Percentiles rank a stretch among this genome's conserved stretches.
These are phyloP conservation scores for Ormyrus pomaceus DNA, from an alignment of 2,888 invertebrate species.

Conservation along the genomic window DNA sequence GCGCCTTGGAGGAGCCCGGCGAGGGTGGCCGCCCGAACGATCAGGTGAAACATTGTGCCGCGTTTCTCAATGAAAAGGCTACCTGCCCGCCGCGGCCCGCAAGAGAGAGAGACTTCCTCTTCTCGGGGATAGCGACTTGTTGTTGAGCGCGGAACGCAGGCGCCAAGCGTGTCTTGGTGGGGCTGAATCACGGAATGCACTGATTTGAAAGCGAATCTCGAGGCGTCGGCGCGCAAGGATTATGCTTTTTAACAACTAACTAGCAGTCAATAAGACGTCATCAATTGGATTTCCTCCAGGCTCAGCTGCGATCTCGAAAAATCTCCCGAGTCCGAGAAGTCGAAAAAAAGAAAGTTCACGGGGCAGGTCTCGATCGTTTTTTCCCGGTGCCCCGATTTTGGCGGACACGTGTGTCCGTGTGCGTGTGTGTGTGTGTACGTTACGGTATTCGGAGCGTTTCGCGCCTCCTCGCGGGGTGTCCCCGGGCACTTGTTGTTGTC, in stretches of 20 bases:
- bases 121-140: not conserved
- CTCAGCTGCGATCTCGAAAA: not conserved
- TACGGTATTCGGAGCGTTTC: not conserved
- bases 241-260: too few species aligned
- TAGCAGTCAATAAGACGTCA: too few species aligned
- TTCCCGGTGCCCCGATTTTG: constrained; percentile 12
- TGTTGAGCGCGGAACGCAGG: constrained; percentile 8
- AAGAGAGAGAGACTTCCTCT: not conserved
- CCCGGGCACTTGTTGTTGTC: not conserved
- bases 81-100: too few species aligned
- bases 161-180: too few species aligned
- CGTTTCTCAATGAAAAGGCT: too few species aligned
- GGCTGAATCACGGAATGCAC: too few species aligned
- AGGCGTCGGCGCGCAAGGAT: too few species aligned
- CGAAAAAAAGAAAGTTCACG: constrained; percentile 21
- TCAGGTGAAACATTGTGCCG: constrained; percentile 69
- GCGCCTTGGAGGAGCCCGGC: constrained; percentile 58
- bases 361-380: constrained; percentile 28
- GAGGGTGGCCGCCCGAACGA: constrained; percentile 64
- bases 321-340: not conserved
- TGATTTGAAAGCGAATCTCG: too few species aligned
- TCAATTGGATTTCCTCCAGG: too few species aligned
- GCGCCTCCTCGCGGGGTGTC: constrained; percentile 39
- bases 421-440: not conserved
- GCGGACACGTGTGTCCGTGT: not conserved